A percentile compares a stretch with the other conserved stretches of the same genome.
phyloP scores from a whole-genome alignment of 2,113 vertebrate genomes.

The Ictidomys tridecemlineatus region DNA sequence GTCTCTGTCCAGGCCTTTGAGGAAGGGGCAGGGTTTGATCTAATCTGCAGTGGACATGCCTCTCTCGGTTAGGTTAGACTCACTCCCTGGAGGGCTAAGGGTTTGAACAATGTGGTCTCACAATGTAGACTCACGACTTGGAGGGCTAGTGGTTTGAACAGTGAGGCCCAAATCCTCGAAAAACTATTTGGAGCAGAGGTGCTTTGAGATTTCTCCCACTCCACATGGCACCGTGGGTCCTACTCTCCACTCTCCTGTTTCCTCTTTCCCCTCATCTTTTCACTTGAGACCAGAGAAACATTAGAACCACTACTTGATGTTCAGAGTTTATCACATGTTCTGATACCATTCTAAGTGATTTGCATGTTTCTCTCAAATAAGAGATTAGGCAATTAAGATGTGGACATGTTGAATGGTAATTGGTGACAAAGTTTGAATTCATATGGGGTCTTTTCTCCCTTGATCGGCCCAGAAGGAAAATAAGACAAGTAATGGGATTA shows the following conservation, averaged over 20 bases:
- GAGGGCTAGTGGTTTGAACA: no score
- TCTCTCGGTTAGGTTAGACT: background rate
- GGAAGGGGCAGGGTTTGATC: background rate
- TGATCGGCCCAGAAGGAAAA: background rate
- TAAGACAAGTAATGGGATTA: background rate
- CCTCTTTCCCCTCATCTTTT: background rate
- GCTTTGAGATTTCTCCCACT: accelerated
- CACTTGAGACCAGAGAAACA: background rate
- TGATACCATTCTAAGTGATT: slow-evolving; percentile 7
- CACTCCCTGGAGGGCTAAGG: background rate
- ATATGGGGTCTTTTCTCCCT: background rate
- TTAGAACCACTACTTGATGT: background rate
- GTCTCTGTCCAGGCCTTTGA: background rate
- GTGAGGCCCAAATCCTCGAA: background rate
- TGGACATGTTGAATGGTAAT: background rate
- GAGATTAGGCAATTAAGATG: background rate
- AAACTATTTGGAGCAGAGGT: background rate
- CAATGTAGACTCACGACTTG: no score
- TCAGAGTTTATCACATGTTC: background rate
- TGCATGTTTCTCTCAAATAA: background rate
- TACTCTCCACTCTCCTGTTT: background rate
- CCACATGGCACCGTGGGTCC: background rate
- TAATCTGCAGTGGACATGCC: background rate
- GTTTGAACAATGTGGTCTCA: background rate
- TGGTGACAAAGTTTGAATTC: background rate